Evolutionary conservation across 2,113 vertebrate species (phyloP).

Genomic region (Cephalopterus ornatus): DNA sequence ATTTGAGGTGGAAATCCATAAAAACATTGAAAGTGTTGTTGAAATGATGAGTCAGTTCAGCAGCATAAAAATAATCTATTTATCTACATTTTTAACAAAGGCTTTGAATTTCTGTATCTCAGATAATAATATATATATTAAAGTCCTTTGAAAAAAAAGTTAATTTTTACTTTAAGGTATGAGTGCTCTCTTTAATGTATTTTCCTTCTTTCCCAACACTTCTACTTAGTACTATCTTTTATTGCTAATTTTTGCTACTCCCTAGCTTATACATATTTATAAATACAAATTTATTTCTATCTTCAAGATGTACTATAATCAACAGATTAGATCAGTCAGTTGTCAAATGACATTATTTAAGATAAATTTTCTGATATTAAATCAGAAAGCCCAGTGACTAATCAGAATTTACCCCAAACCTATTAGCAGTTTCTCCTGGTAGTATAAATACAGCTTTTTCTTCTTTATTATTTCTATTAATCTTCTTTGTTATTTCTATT

Average conservation of each 20-base stretch:
- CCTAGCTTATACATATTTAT: not conserved
- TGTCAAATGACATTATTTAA: not conserved
- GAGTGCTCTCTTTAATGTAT: not conserved
- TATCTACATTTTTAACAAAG: constrained; percentile 40
- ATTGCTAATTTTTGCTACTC: not conserved
- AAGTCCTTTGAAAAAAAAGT: constrained; percentile 2
- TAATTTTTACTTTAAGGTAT: constrained; percentile 2
- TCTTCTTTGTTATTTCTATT: not conserved
- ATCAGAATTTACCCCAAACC: not conserved
- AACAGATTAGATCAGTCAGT: not conserved
- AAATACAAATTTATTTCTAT: not conserved
- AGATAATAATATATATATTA: not conserved
- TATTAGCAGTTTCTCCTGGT: not conserved
- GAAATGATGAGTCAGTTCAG: constrained; percentile 37
- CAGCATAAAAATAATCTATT: constrained; percentile 37
- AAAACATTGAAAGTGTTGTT: not conserved
- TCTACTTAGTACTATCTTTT: not conserved
- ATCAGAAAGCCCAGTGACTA: not conserved
- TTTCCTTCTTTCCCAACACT: not conserved
- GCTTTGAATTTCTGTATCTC: constrained; percentile 37
- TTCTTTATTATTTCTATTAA: not conserved
- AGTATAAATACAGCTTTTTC: not conserved
- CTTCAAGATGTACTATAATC: not conserved
- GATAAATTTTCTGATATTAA: not conserved
- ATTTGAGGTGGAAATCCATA: constrained; percentile 20